Conservation (phyloP, 1,140 invertebrate genomes). For the Neodiprion virginianus region DNA sequence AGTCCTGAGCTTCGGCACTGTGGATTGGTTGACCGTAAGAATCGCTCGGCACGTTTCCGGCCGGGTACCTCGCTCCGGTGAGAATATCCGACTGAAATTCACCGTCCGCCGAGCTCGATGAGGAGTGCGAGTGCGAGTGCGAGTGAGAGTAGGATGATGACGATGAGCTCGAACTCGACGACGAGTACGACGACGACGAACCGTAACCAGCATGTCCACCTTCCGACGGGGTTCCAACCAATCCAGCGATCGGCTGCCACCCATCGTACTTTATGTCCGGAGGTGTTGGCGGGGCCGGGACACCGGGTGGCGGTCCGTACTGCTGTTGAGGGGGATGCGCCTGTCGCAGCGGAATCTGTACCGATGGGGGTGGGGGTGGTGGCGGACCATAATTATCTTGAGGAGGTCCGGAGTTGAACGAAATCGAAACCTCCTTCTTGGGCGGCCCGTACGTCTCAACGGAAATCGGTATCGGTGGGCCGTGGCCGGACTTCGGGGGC, state of each 20-base stretch:
- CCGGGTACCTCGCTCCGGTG: conserved; percentile 21
- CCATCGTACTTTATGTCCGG: conserved; percentile 82
- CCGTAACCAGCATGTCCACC: conserved; percentile 35
- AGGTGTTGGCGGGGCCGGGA: conserved; percentile 75
- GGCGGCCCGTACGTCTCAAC: conserved; percentile 53
- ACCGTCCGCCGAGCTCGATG: conserved; percentile 28
- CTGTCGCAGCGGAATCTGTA: conserved; percentile 25
- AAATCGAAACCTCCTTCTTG: conserved; percentile 54
- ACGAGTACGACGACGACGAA: conserved; percentile 46
- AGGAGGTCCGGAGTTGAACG: conserved; percentile 59
- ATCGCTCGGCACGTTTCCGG: conserved; percentile 49
- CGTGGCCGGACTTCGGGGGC: conserved; percentile 31
- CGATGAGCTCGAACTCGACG: conserved; percentile 27
- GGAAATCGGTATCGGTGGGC: conserved; percentile 49
- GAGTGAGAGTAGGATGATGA: background rate
- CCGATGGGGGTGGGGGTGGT: conserved; percentile 37
- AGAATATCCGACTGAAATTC: conserved; percentile 11
- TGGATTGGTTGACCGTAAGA: conserved; percentile 56
- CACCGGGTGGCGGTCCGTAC: conserved; percentile 65
- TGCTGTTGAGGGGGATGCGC: conserved; percentile 33
- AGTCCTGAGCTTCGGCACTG: conserved; percentile 51
- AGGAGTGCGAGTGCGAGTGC: background rate
- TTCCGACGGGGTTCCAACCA: conserved; percentile 46
- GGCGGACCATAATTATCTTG: conserved; percentile 59
- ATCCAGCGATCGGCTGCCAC: conserved; percentile 81